Conservation (phyloP, 2,797 vertebrate genomes). For the Muscicapa comitata region DNA sequence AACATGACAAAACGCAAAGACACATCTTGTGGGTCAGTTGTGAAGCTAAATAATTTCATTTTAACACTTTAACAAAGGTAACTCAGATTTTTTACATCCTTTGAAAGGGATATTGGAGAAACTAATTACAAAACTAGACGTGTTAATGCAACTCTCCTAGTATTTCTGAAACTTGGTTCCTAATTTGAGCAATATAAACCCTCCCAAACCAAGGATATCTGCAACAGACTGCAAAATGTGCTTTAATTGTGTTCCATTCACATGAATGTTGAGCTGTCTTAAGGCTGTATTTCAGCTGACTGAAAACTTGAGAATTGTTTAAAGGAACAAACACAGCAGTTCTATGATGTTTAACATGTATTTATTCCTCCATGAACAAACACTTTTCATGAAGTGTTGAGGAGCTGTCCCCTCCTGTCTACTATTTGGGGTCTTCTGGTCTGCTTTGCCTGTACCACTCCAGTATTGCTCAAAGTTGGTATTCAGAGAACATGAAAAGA, state of each 20-base stretch:
- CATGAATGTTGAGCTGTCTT: not conserved
- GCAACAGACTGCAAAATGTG: not conserved
- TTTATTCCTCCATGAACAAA: not conserved
- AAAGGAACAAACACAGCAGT: not conserved
- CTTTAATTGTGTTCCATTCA: not conserved
- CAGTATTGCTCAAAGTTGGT: not conserved
- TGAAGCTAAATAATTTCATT: not conserved
- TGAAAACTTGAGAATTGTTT: not conserved
- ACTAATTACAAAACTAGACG: not conserved
- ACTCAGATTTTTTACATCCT: not conserved
- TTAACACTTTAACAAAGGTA: not conserved
- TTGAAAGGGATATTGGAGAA: not conserved
- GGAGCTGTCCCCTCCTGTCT: not conserved
- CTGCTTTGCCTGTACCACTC: not conserved
- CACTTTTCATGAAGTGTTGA: not conserved
- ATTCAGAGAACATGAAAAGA: not conserved
- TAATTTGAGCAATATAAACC: not conserved
- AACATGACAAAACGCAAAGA: not conserved
- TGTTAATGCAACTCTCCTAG: not conserved
- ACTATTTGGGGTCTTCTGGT: not conserved
- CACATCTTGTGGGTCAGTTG: fast-evolving
- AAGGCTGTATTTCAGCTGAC: not conserved
- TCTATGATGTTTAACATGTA: not conserved
- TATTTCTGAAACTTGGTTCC: not conserved
- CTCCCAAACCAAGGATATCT: not conserved